Evolutionary conservation across 2,888 invertebrate species (phyloP).

Genomic region (Epirrhoe alternata): DNA sequence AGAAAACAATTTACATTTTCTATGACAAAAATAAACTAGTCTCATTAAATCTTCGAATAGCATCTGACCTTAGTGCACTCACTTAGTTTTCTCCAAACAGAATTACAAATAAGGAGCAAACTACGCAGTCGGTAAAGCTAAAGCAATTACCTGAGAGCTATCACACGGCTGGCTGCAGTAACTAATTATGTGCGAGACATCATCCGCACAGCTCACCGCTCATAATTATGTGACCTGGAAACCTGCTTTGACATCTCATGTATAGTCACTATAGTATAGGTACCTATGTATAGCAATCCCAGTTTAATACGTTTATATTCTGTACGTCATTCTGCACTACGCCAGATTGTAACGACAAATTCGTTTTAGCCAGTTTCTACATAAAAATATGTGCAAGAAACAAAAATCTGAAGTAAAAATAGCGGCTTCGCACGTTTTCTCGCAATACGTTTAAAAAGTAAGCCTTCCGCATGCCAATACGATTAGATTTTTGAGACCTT

Average conservation of each 20-base stretch:
- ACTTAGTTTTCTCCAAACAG: not conserved
- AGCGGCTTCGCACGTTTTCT: too few species aligned
- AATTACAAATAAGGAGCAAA: not conserved
- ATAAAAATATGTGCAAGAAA: too few species aligned
- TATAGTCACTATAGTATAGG: not conserved
- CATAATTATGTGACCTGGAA: slow-evolving; percentile 17
- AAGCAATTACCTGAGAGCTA: slow-evolving; percentile 18
- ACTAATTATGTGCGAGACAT: slow-evolving; percentile 16
- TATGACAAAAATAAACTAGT: too few species aligned
- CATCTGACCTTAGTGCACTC: too few species aligned
- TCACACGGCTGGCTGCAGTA: slow-evolving; percentile 15
- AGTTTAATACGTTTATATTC: not conserved
- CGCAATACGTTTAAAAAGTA: not conserved
- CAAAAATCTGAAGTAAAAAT: too few species aligned
- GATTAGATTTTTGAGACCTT: not conserved
- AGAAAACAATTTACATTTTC: too few species aligned
- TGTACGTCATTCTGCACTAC: not conserved
- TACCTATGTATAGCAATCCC: not conserved
- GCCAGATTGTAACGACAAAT: not conserved
- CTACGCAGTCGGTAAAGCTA: not conserved
- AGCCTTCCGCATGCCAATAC: not conserved
- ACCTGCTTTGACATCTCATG: slow-evolving; percentile 1
- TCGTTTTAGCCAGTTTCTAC: not conserved
- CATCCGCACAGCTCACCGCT: slow-evolving; percentile 9
- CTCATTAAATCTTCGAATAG: too few species aligned